A percentile compares a stretch with the other conserved stretches of the same genome.
These are phyloP conservation scores for Epinotia bilunana DNA, from an alignment of 2,888 invertebrate genomes.

Conservation along the genomic window DNA sequence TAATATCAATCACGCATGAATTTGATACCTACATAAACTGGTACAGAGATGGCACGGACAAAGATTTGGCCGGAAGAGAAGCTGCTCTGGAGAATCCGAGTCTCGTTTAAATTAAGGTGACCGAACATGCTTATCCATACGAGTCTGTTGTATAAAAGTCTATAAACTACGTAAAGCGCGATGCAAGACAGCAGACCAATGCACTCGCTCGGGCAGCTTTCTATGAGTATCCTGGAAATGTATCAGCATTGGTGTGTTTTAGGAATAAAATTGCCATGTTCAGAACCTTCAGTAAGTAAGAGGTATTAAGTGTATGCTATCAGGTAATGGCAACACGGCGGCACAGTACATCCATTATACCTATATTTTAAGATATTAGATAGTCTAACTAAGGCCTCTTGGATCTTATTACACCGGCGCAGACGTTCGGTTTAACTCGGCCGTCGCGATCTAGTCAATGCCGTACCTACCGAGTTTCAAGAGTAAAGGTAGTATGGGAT, in stretches of 20 bases:
- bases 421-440: no score
- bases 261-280: no score
- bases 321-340: no score
- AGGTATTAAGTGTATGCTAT: no score
- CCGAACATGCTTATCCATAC: neutral
- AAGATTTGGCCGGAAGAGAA: neutral
- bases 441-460: neutral
- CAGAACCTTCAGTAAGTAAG: no score
- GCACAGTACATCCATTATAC: no score
- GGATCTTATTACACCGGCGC: neutral
- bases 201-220: neutral
- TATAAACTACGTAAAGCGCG: neutral
- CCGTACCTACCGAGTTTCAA: neutral
- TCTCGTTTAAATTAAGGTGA: neutral
- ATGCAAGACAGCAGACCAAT: neutral
- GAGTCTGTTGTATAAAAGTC: neutral
- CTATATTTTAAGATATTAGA: neutral
- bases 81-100: neutral
- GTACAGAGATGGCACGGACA: neutral
- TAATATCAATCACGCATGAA: neutral
- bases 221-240: neutral
- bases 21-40: neutral
- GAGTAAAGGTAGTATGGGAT: neutral
- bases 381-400: neutral
- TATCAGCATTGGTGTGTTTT: neutral